These are phyloP conservation scores for Sebastes diploproa DNA, from an alignment of 2,797 vertebrate species.

Conservation along the genomic window DNA sequence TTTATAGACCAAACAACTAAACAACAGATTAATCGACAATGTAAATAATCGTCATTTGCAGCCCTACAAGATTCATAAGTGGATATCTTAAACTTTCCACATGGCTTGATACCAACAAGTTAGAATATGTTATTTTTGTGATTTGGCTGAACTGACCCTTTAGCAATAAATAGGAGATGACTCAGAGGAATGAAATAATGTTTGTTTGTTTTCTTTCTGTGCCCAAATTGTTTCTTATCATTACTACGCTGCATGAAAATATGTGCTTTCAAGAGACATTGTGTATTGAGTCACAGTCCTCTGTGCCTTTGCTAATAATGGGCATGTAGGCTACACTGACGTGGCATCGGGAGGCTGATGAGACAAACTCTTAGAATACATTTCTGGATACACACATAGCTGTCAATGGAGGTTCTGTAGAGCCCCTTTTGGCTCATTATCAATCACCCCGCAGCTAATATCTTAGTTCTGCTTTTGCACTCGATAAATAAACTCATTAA, in stretches of 20 bases:
- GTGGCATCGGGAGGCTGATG: constrained; percentile 20
- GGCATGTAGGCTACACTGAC: constrained; percentile 2
- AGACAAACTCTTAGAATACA: neutral
- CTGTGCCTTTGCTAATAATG: constrained; percentile 1
- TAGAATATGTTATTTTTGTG: neutral
- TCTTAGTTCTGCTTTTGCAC: constrained; percentile 21
- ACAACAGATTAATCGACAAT: too few relatives aligned
- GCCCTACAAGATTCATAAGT: neutral
- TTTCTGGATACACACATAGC: neutral
- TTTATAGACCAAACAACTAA: too few relatives aligned
- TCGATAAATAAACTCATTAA: constrained; percentile 15
- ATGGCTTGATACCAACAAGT: neutral
- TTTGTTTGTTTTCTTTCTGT: neutral
- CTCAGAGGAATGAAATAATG: neutral
- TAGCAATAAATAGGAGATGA: constrained; percentile 10
- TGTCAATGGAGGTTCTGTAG: neutral
- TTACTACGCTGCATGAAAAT: constrained; percentile 2
- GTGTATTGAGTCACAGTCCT: constrained; percentile 27
- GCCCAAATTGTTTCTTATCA: constrained; percentile 15
- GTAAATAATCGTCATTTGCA: too few relatives aligned
- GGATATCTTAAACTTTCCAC: neutral
- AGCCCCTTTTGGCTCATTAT: constrained; percentile 35
- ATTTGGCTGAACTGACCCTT: neutral
- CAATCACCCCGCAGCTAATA: constrained; percentile 34
- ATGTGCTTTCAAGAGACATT: neutral